Base-by-base conservation (phyloP, 1,140 invertebrate genomes). In the Schlechtendalia chinensis region DNA sequence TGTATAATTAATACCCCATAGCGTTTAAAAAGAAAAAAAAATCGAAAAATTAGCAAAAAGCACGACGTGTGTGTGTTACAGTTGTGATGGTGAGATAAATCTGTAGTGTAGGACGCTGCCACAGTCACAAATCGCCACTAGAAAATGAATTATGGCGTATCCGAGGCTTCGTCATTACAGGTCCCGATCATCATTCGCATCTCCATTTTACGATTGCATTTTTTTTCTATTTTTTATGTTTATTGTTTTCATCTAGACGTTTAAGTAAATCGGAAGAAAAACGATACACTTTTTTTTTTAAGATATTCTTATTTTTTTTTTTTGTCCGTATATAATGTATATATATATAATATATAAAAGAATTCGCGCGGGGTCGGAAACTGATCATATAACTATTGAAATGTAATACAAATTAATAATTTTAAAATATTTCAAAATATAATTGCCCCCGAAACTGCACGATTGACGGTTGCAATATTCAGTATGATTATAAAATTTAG, bases 111-210 rank as follows among this genome's bases (percentile, higher is more conserved):
- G 75, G 75, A 79, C 75, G 75, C 75, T 79, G 58, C 75, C 75
- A 79, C 75, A 79, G 75, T 79, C 75, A 79, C 75, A 53, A 63
- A 79, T 79, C 75, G 75, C 75, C 75, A 79, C 22, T 79, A 79
- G 75, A 79, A 79, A 79, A 79, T 79, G 75, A 79, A 79, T 79
- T 63, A 79, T 79, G 75, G 75, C 75, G 75, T 79, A 79, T 79
- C 75, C 75, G 75, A 79, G 75, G 75, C 75, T 79, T 79, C 75
- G 75, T 79, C 75, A 79, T 79, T 79, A 79, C 75, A 79, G 75
- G 75, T 79, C 75, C 75, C 75, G 56, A 79, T 61, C 75, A 79
- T 61, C 75, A 79, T 79, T 61, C 54, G 27, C 75, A 79, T 79
- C 16, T 63, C 75, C 56, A 59, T 77, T 77, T 74, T 69, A 22